phyloP scores from a whole-genome alignment of 2,797 vertebrate species.

The Parauchenoglanis ngamensis region DNA sequence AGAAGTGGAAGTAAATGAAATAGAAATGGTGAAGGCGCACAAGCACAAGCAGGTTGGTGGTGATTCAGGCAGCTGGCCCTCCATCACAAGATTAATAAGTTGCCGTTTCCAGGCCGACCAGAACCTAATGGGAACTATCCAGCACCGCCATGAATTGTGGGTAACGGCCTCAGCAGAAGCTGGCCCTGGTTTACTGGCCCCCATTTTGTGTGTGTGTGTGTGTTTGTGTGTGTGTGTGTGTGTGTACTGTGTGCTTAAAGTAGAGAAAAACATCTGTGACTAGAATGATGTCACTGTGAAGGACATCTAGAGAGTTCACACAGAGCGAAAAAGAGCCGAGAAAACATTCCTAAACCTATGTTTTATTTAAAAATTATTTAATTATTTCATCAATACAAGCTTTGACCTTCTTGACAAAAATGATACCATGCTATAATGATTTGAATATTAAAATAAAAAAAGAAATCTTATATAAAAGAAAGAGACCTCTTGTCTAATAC shows the following conservation, averaged over 20 bases:
- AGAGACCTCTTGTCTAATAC: neutral
- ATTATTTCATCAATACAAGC: neutral
- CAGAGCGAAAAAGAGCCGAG: conserved; percentile 72
- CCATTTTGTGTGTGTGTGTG: conserved; percentile 68
- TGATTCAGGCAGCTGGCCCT: conserved; percentile 96
- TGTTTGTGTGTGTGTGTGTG: neutral
- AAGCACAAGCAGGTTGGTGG: conserved; percentile 79
- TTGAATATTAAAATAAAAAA: neutral
- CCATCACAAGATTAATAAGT: conserved; percentile 99
- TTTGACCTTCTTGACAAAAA: neutral
- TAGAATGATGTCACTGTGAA: conserved; percentile 85
- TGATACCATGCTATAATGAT: neutral
- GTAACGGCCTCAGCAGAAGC: conserved; percentile 95
- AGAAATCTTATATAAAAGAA: neutral
- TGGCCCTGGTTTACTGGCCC: conserved; percentile 89
- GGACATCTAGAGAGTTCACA: conserved; percentile 70
- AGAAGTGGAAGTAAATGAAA: conserved; percentile 34
- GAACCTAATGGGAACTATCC: conserved; percentile 99
- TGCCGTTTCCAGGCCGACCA: conserved; percentile 99
- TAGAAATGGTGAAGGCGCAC: conserved; percentile 29
- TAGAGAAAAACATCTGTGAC: conserved; percentile 91
- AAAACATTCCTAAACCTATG: neutral
- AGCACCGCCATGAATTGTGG: conserved; percentile 88
- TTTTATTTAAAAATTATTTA: neutral
- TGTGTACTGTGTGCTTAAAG: conserved; percentile 71